Evolutionary conservation across 2,113 vertebrate species (phyloP), one percentile per base, ranked within the genome.

Genomic region (Xenus cinereus): DNA sequence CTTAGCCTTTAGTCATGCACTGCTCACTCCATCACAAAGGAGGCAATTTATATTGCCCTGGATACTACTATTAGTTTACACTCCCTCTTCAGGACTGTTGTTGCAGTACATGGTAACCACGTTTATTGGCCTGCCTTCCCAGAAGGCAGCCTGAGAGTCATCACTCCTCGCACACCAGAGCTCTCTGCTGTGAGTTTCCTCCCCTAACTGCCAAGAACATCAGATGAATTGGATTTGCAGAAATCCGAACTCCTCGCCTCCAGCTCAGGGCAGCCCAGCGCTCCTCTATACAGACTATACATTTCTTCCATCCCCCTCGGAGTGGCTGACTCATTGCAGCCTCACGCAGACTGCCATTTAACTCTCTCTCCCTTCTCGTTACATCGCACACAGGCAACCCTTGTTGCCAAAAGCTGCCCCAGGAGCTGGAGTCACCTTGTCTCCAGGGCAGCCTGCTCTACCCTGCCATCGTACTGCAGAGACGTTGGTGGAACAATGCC

Each of bases 181-280:
- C 45, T 79, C 69, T 97, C 87, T 94, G 78, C 90, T 84, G 57
- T 0, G 14, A 97, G 46, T 96, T 97, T 97, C 94, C 87, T 91
- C 57, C n/a, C 12, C 14, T 82, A 60, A n/a, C 89, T 96, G 94
- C 95, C 96, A 97, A 95, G 91, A 96, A 94, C 79, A 92, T 79
- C 91, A 93, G 91, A 93, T 66, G 88, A 95, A 93, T 69, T 95
- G 80, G 69, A 96, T 96, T 92, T 95, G 73, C 96, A 97, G 94
- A 96, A 96, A 96, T 62, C 66, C 4, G 0, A 93, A 92, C 48
- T 84, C 69, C 60, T 92, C 0, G 24, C 69, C 69, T 95, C 66
- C 53, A 50, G 60, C 92, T 92, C 77, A 64, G 62, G 43, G 60
- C 94, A 93, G 86, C 19, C 24, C 57, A 78, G 5, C 9, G 28